Evolutionary conservation across 2,113 vertebrate species (phyloP), one percentile per base, ranked within the genome.

Genomic region (Hirundichthys speculiger): DNA sequence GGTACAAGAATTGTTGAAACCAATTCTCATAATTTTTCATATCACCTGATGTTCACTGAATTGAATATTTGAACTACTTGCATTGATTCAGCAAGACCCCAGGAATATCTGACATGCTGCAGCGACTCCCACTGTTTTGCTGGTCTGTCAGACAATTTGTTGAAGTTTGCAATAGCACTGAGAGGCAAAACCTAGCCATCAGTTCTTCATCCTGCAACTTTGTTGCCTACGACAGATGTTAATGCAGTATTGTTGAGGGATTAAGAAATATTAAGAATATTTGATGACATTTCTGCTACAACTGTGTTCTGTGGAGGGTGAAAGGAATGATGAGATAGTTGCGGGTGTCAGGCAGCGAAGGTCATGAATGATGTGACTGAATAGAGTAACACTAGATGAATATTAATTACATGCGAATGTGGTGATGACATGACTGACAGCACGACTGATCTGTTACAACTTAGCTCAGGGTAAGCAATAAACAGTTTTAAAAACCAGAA

Each of bases 201-300:
- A 43, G 62, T 75, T 40, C 62, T 39, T 60, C 53, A 45, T 60
- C 34, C 19, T 20, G 16, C 42, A 39, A 41, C 45, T 65, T 53
- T 10, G 18, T 27, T 59, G 64, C 41, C 41, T 65, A 42, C 42
- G 16, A 38, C 25, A 42, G 13, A n/a, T 60, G 34, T 68, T 48
- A 39, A 51, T 52, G 38, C 56, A 7, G 34, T 39, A 49, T 27
- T 62, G 43, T 34, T 51, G 46, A 51, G 38, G 60, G 57, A 60
- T 64, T 74, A 46, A 42, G 15, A 56, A 66, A 64, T 18, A 55
- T 63, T 56, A 50, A 27, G 42, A 66, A 49, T 24, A 62, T 60
- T 56, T 75, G 47, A 67, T 60, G 38, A 30, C 30, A 41, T 73
- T 61, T 75, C 50, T 45, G 57, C 42, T 69, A 49, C 64, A 24